Evolutionary conservation across 2,888 invertebrate species (phyloP).

Genomic region (Tiliacea aurago): DNA sequence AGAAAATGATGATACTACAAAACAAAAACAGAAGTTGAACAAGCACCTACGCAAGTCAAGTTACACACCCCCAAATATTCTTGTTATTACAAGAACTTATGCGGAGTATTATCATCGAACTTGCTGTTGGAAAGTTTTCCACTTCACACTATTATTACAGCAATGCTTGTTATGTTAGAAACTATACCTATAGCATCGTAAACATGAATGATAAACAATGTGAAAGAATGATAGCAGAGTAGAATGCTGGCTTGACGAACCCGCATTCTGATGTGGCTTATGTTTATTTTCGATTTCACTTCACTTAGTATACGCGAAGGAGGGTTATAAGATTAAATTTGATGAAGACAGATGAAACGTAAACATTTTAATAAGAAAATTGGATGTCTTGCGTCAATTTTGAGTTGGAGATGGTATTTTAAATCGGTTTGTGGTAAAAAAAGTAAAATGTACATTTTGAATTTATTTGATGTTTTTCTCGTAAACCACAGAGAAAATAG

Average conservation of each 20-base stretch:
- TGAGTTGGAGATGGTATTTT: constrained; percentile 33
- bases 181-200: constrained; percentile 34
- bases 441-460: neutral
- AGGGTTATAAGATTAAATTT: constrained; percentile 72
- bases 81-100: constrained; percentile 36
- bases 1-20: constrained; percentile 1
- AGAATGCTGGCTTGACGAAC: constrained; percentile 65
- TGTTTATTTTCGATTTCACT: constrained; percentile 86
- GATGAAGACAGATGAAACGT: constrained; percentile 70
- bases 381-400: constrained; percentile 45
- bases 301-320: constrained; percentile 74
- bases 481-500: too few relatives aligned
- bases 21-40: constrained; percentile 18
- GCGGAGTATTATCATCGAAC: constrained; percentile 39
- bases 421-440: constrained; percentile 17
- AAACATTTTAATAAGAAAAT: constrained; percentile 66
- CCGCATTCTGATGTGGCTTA: constrained; percentile 79
- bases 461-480: neutral
- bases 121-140: constrained; percentile 47
- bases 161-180: constrained; percentile 37
- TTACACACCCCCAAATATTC: constrained; percentile 27
- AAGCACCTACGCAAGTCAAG: constrained; percentile 18
- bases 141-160: constrained; percentile 45
- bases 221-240: constrained; percentile 58
- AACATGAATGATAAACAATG: constrained; percentile 61